Evolutionary conservation across 2,888 invertebrate genomes (phyloP), one percentile per base, ranked within the genome.

Genomic region (Deroplatys truncata): DNA sequence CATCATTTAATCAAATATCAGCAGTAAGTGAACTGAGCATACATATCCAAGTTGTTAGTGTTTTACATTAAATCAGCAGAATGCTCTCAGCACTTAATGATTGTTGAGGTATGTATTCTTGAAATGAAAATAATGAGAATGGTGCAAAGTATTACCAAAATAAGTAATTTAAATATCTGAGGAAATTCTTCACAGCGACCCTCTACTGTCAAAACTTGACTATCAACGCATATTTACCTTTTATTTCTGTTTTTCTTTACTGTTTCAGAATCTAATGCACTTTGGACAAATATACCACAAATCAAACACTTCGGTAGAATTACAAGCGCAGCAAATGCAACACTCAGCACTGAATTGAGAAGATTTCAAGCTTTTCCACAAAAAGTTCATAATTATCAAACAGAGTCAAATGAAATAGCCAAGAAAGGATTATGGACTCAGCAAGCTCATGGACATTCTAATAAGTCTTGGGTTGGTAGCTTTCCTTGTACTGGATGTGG

Each of bases 401-500:
- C 25, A 20, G 56, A 72, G 1, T 72, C 9, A 25, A 72, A 72
- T 20, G 56, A 72, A 20, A 5, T 72, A 72, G 56, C 4, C 56
- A 72, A 72, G 56, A 72, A 72, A 25, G 56, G 16, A 72, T 72
- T 25, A 72, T 72, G 56, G 56, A 72, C 5, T 25, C 56, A 72
- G 20, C 87, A 83, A 31, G 35, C 25, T 5, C 49, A 83, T 4
- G 20, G 1, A 82, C 20, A 56, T 5, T 49, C 25, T 9, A n/a
- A n/a, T n/a, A 35, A 28, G 15, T 83, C 87, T n/a, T 87, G 83
- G 16, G 83, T 87, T 35, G 87, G 87, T 87, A 82, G 82, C 16
- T 91, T 90, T 83, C 83, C 84, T 9, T 92, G 92, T 85, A 91
- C 91, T 10, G 91, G 91, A 84, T 92, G 92, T 90, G 91, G 91